Base-by-base conservation (phyloP, 2,113 vertebrate species). In the Ophiodon elongatus region DNA sequence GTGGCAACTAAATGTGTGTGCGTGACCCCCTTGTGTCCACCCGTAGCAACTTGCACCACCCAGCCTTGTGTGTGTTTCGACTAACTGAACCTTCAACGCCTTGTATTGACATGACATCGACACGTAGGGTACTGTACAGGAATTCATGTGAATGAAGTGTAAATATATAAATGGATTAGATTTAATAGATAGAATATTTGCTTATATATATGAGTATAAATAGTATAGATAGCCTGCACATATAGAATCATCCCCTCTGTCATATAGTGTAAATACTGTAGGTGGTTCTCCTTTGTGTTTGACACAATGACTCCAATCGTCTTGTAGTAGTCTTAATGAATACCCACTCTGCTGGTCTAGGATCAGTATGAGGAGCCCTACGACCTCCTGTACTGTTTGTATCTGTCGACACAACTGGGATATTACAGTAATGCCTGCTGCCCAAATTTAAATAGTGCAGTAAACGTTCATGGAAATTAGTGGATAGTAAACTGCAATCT, bases 201-300 rank as follows among this genome's bases (percentile, higher is more conserved):
- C 90, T 77, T 86, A 86, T 87, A 76, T 52, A 65, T 77, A 81
- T 78, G 45, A 79, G 62, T 91, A 89, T 86, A 90, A 85, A 90
- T 89, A 90, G 68, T 89, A 88, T 77, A 93, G 90, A 86, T 84
- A 91, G 80, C 69, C 72, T 88, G 82, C 71, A 75, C 78, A 81
- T 84, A 76, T 71, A 84, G 63, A 79, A 27, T 64, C 52, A 65
- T 63, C 56, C 79, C 74, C 41, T 81, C 66, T 79, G 50, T 90
- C 54, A 64, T 76, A 84, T 69, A 60, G 37, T 93, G 93, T 91
- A 91, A 89, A 92, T 93, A 91, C 57, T 83, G 63, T 86, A 33
- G 69, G 65, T 82, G 73, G 83, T 74, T 88, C 45, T 82, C 59
- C 33, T 84, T 31, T 73, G 71, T 71, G 50, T 83, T 77, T 73